Conservation (phyloP, 2,113 vertebrate genomes). For the Mormoops blainvillei region DNA sequence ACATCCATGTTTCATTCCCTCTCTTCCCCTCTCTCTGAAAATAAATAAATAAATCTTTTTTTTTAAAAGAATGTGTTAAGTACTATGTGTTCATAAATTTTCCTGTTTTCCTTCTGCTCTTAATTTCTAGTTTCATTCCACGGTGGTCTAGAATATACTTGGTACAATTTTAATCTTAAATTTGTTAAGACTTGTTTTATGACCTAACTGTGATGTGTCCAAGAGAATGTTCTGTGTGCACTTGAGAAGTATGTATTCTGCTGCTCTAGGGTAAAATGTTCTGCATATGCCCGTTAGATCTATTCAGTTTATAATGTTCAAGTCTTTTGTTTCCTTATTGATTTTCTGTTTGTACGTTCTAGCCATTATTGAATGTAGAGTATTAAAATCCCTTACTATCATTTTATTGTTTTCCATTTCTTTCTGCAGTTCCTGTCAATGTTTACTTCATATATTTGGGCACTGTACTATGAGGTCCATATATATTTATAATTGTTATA, state of each 20-base stretch:
- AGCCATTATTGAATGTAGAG: neutral
- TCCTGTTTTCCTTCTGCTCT: neutral
- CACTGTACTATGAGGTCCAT: neutral
- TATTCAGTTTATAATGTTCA: neutral
- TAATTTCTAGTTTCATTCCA: neutral
- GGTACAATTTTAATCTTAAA: neutral
- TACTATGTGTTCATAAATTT: neutral
- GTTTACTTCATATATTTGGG: neutral
- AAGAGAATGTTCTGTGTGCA: neutral
- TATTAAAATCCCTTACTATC: neutral
- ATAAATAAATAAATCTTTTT: too few relatives aligned
- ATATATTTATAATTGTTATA: neutral
- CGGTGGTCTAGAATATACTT: neutral
- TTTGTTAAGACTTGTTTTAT: neutral
- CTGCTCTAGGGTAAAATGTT: neutral
- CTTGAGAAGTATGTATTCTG: neutral
- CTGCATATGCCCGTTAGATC: neutral
- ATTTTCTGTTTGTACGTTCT: neutral
- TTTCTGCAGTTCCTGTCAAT: neutral
- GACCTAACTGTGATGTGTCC: neutral
- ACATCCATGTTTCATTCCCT: too few relatives aligned
- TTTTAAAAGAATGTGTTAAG: neutral
- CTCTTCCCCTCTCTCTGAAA: too few relatives aligned
- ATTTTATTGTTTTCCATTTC: neutral
- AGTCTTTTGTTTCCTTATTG: neutral